These are phyloP conservation scores for Pseudomyrmex dendroicus DNA, from an alignment of 1,140 invertebrate genomes.

Conservation along the genomic window DNA sequence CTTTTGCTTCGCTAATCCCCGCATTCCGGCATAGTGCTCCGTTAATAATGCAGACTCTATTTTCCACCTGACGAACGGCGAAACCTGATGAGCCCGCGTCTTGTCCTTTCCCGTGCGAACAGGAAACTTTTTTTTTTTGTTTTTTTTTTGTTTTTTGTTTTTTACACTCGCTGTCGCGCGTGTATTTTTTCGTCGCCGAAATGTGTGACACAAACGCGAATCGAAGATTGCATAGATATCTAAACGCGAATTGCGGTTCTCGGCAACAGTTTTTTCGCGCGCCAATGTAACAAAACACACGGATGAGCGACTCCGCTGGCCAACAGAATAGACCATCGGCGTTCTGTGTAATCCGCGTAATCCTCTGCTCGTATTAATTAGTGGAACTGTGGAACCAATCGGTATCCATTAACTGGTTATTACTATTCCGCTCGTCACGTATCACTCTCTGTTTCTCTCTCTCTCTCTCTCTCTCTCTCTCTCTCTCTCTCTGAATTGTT, in stretches of 20 bases:
- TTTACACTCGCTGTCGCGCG: slow-evolving; percentile 11
- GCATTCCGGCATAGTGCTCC: slow-evolving; percentile 70
- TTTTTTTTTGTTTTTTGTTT: slow-evolving; percentile 1
- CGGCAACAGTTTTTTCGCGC: slow-evolving; percentile 13
- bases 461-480: slow-evolving; percentile 16
- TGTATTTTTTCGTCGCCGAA: background rate
- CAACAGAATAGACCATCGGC: slow-evolving; percentile 17
- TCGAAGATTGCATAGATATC: background rate
- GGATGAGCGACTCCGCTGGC: background rate
- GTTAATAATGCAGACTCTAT: slow-evolving; percentile 74
- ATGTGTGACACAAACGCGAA: slow-evolving; percentile 12
- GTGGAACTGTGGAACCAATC: slow-evolving; percentile 68
- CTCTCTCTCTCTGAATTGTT: slow-evolving; percentile 25
- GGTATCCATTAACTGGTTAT: slow-evolving; percentile 73
- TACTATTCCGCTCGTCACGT: slow-evolving; percentile 68
- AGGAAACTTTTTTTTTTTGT: background rate
- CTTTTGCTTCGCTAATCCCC: slow-evolving; percentile 62
- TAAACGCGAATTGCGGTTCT: slow-evolving; percentile 3
- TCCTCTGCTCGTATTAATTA: slow-evolving; percentile 72
- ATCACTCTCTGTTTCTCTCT: slow-evolving; percentile 9
- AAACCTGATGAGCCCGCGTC: slow-evolving; percentile 50
- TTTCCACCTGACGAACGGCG: slow-evolving; percentile 69
- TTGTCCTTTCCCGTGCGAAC: slow-evolving; percentile 44
- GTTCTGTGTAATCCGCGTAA: slow-evolving; percentile 65
- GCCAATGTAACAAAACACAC: background rate